A percentile compares a stretch with the other conserved stretches of the same genome.
These are phyloP conservation scores for Pandion haliaetus DNA, from an alignment of 2,113 vertebrate species.

Conservation along the genomic window DNA sequence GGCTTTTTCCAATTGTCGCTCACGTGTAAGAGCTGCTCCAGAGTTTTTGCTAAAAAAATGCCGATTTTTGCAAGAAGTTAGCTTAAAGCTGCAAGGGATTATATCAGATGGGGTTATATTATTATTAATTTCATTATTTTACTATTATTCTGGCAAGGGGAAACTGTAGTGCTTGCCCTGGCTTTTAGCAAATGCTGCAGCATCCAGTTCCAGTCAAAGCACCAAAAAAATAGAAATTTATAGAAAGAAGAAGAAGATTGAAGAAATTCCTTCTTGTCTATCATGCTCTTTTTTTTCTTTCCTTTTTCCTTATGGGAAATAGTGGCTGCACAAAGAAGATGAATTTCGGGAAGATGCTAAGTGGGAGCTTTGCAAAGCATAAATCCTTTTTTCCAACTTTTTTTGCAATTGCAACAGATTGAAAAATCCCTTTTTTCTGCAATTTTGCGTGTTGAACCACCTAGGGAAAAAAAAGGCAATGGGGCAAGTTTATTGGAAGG, in stretches of 20 bases:
- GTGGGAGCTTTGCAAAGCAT: not conserved
- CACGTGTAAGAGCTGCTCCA: not conserved
- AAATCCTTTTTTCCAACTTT: not conserved
- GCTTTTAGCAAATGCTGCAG: not conserved
- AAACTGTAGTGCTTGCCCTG: accelerated
- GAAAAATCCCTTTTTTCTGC: not conserved
- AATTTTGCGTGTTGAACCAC: accelerated
- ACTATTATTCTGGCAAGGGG: not conserved
- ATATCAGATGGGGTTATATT: not conserved
- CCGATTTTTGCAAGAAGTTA: not conserved
- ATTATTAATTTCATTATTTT: not conserved
- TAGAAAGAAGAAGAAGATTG: not conserved
- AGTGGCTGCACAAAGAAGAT: not conserved
- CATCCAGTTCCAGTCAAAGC: not conserved
- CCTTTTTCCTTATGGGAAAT: not conserved
- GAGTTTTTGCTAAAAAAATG: not conserved
- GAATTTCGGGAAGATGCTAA: not conserved
- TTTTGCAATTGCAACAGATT: too few relatives aligned
- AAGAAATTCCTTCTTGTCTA: not conserved
- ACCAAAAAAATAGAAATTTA: too few relatives aligned
- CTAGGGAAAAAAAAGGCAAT: accelerated
- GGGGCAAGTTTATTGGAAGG: accelerated
- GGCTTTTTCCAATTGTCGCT: not conserved
- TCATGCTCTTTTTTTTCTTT: not conserved
- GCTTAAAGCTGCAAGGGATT: not conserved